phyloP scores from a whole-genome alignment of 2,113 vertebrate genomes.

The Xyliphius kryptos region DNA sequence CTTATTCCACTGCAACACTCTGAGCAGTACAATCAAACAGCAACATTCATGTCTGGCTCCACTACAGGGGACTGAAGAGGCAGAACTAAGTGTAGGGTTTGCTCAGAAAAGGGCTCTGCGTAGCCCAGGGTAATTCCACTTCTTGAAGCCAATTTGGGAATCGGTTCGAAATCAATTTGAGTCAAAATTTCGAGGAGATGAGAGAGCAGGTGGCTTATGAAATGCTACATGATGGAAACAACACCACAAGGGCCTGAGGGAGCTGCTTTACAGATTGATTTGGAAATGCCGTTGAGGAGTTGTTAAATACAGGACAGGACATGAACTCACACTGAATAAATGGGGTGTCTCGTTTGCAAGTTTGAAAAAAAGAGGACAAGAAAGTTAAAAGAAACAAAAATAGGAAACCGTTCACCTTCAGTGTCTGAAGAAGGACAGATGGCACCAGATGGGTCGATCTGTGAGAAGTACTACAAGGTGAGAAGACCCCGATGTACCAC shows the following conservation, averaged over 20 bases:
- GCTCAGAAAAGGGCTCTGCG: conserved; percentile 19
- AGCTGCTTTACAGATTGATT: conserved; percentile 24
- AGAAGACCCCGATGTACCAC: no score
- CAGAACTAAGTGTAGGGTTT: not conserved
- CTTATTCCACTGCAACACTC: conserved; percentile 4
- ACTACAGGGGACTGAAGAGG: conserved; percentile 13
- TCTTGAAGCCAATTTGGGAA: conserved; percentile 30
- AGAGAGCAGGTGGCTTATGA: conserved; percentile 25
- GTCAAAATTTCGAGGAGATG: conserved; percentile 7
- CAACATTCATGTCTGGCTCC: conserved; percentile 8
- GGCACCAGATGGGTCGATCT: conserved; percentile 45
- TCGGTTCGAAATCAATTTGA: conserved; percentile 31
- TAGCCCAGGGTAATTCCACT: conserved; percentile 7
- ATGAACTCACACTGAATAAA: not conserved
- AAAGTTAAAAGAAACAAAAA: conserved; percentile 6
- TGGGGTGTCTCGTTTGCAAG: not conserved
- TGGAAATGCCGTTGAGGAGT: conserved; percentile 8
- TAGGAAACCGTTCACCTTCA: conserved; percentile 32
- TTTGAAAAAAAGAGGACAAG: not conserved
- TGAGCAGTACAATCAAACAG: conserved; percentile 11
- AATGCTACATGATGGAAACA: conserved; percentile 17
- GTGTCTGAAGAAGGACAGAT: conserved; percentile 44
- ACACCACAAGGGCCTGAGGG: not conserved
- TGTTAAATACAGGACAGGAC: conserved; percentile 17
- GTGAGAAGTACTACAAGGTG: no score